A percentile compares a stretch with the other conserved stretches of the same genome.
These are phyloP conservation scores for Alethe castanea DNA, from an alignment of 2,113 vertebrate species.

Conservation along the genomic window DNA sequence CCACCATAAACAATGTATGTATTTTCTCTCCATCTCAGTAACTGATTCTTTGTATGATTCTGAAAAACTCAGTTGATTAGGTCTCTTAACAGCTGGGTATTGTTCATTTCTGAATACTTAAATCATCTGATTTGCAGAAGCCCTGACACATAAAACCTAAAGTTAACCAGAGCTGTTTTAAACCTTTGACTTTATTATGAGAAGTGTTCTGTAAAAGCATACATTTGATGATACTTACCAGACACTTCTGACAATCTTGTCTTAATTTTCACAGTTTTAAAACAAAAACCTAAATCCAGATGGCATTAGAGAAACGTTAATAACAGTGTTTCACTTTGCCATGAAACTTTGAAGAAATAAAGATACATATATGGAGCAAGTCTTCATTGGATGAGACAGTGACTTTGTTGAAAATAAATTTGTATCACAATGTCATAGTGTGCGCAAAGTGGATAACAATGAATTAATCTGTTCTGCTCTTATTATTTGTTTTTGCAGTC, in stretches of 20 bases:
- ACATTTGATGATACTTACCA: not conserved
- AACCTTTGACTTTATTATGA: not conserved
- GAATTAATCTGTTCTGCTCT: not conserved
- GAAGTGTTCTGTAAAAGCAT: not conserved
- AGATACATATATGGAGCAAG: rapidly evolving
- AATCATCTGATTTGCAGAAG: not conserved
- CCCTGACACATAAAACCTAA: not conserved
- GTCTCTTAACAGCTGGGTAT: not conserved
- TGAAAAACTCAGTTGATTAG: not conserved
- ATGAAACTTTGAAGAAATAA: not conserved
- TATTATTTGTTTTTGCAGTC: not conserved
- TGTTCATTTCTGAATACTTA: not conserved
- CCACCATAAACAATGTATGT: not conserved
- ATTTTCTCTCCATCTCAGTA: not conserved
- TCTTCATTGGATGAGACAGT: not conserved
- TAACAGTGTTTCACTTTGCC: not conserved
- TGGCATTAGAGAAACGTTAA: not conserved
- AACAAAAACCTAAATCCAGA: not conserved
- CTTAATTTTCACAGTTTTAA: not conserved
- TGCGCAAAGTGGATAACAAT: not conserved
- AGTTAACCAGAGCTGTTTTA: not conserved
- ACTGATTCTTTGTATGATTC: not conserved
- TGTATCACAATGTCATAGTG: not conserved
- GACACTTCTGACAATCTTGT: not conserved
- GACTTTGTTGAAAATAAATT: not conserved